phyloP scores from a whole-genome alignment of 2,113 vertebrate genomes.

The Glaucidium brasilianum region DNA sequence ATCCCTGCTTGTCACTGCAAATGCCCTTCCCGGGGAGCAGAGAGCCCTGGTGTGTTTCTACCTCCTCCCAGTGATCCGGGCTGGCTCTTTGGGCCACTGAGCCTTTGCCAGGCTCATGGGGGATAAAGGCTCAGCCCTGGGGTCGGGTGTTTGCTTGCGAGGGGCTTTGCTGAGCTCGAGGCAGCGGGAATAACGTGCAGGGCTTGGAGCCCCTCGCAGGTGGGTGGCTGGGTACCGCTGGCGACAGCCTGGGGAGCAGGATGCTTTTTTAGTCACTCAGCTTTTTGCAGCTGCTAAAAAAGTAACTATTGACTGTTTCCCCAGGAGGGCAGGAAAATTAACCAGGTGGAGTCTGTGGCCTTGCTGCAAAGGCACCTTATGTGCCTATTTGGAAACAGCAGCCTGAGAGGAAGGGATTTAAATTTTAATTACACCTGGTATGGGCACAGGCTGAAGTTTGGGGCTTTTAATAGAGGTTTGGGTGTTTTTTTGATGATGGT shows the following conservation, averaged over 20 bases:
- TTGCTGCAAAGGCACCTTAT: not conserved
- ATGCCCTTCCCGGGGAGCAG: not conserved
- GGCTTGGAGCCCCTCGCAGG: not conserved
- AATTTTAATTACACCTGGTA: not conserved
- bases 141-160: not conserved
- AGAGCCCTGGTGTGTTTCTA: not conserved
- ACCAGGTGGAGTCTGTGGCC: not conserved
- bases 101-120: not conserved
- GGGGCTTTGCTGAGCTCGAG: not conserved
- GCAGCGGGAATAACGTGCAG: fast-evolving
- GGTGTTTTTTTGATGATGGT: not conserved
- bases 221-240: not conserved
- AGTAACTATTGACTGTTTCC: not conserved
- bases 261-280: not conserved
- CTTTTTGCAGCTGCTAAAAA: not conserved
- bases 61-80: not conserved
- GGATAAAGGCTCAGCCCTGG: not conserved
- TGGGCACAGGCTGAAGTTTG: not conserved
- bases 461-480: not conserved
- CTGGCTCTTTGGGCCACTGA: not conserved
- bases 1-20: conserved; percentile 15
- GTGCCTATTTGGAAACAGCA: not conserved
- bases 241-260: not conserved
- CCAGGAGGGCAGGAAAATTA: not conserved
- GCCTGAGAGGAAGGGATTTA: not conserved